Percentiles rank a stretch among this genome's conserved stretches.
Conservation (phyloP, 2,888 invertebrate species). For the Spodoptera littoralis region DNA sequence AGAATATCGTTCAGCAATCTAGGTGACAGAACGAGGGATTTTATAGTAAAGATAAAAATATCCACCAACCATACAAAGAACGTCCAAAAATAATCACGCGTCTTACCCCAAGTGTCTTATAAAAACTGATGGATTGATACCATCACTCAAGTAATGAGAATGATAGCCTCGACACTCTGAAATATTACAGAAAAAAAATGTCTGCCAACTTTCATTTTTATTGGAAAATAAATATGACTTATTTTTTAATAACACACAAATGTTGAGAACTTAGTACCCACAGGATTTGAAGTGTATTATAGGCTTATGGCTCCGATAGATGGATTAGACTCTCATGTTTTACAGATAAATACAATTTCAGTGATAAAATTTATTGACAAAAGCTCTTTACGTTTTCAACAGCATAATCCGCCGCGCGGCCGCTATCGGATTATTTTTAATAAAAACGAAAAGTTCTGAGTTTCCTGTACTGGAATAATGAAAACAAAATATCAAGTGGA, state of each 20-base stretch:
- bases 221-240: slow-evolving; percentile 29
- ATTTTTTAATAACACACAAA: slow-evolving; percentile 27
- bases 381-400: slow-evolving; percentile 26
- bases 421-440: slow-evolving; percentile 21
- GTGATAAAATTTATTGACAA: slow-evolving; percentile 37
- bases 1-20: too few species aligned
- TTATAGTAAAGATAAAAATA: slow-evolving; percentile 20
- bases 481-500: slow-evolving; percentile 1
- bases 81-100: slow-evolving; percentile 33
- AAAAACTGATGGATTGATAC: slow-evolving; percentile 55
- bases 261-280: slow-evolving; percentile 17
- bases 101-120: slow-evolving; percentile 42
- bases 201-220: slow-evolving; percentile 36
- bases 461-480: slow-evolving; percentile 6
- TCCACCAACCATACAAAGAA: slow-evolving; percentile 11
- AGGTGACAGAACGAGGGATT: too few species aligned
- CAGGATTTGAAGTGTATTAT: slow-evolving; percentile 40
- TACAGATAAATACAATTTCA: slow-evolving; percentile 18
- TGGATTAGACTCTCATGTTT: slow-evolving; percentile 32
- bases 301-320: slow-evolving; percentile 17
- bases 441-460: slow-evolving; percentile 1
- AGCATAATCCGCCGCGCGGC: slow-evolving; percentile 8
- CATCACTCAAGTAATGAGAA: slow-evolving; percentile 48
- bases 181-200: slow-evolving; percentile 42
- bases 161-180: slow-evolving; percentile 25